These are phyloP conservation scores for Caretta caretta DNA, from an alignment of 2,113 vertebrate genomes.

Conservation along the genomic window DNA sequence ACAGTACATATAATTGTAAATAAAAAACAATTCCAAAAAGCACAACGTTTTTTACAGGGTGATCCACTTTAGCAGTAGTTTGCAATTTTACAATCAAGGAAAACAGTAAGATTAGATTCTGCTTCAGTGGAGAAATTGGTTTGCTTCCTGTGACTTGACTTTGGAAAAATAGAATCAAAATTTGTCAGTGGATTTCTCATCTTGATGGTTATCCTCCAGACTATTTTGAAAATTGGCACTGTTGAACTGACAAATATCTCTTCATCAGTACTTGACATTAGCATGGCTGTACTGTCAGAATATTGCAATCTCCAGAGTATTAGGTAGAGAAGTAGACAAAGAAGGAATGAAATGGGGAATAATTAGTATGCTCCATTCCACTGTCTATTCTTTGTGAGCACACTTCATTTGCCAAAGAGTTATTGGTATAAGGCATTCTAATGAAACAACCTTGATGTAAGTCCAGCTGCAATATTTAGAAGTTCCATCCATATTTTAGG, in stretches of 20 bases:
- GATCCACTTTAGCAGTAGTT: slow-evolving; percentile 41
- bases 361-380: slow-evolving; percentile 9
- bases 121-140: slow-evolving; percentile 14
- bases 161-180: slow-evolving; percentile 1
- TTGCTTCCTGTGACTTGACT: slow-evolving; percentile 18
- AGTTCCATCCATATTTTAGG: neutral
- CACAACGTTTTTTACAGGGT: slow-evolving; percentile 51
- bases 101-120: slow-evolving; percentile 46
- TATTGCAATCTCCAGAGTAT: slow-evolving; percentile 55
- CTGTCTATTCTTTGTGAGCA: neutral
- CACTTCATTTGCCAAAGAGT: slow-evolving; percentile 39
- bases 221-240: neutral
- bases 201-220: neutral
- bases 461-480: neutral
- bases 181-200: slow-evolving; percentile 26
- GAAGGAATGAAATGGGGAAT: slow-evolving; percentile 27
- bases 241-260: neutral
- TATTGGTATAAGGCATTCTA: slow-evolving; percentile 27
- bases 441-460: slow-evolving; percentile 7
- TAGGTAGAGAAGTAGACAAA: slow-evolving; percentile 9
- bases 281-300: neutral
- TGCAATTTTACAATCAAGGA: slow-evolving; percentile 54
- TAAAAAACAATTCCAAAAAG: neutral
- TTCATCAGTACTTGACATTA: slow-evolving; percentile 38
- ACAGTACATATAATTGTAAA: neutral